Evolutionary conservation across 2,113 vertebrate species (phyloP).

Genomic region (Ciconia boyciana): DNA sequence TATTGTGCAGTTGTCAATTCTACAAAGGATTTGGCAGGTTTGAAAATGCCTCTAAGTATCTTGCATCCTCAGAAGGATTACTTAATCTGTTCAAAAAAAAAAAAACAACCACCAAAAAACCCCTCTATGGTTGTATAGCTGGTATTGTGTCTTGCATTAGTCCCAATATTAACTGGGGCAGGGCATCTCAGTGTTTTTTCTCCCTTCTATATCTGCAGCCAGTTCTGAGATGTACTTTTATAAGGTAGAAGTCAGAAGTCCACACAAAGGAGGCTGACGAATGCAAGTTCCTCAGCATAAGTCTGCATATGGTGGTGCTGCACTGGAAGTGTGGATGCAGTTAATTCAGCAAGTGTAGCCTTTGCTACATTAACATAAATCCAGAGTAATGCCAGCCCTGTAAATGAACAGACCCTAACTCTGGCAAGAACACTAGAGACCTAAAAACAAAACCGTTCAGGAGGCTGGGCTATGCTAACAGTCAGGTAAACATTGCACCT

Average conservation of each 20-base stretch:
- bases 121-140: neutral
- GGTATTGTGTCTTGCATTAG: neutral
- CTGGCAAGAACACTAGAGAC: neutral
- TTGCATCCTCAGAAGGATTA: neutral
- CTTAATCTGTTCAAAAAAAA: neutral
- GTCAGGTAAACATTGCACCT: neutral
- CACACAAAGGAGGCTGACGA: neutral
- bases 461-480: slow-evolving; percentile 19
- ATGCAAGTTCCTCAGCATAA: neutral
- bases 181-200: neutral
- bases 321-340: neutral
- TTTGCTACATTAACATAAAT: neutral
- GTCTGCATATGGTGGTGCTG: neutral
- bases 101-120: neutral
- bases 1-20: slow-evolving; percentile 35
- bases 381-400: neutral
- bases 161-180: neutral
- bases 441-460: neutral
- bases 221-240: neutral
- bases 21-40: slow-evolving; percentile 34
- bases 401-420: neutral
- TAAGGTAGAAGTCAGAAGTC: neutral
- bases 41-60: slow-evolving; percentile 40
- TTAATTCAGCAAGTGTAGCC: neutral
- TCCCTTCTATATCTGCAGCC: neutral